These are phyloP conservation scores for Amblyornis subalaris DNA, from an alignment of 2,113 vertebrate genomes.

Conservation along the genomic window DNA sequence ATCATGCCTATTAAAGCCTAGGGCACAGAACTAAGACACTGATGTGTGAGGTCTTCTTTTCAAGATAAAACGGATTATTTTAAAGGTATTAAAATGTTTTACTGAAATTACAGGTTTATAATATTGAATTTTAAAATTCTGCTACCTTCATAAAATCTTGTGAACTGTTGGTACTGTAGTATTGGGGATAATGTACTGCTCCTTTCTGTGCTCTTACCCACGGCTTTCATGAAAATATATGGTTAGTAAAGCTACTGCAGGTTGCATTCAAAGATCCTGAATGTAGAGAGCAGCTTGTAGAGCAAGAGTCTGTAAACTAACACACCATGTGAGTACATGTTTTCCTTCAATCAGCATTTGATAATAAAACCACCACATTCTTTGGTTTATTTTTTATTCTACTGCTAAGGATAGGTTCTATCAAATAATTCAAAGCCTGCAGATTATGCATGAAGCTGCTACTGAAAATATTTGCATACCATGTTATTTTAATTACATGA, in stretches of 20 bases:
- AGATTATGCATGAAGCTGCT: not conserved
- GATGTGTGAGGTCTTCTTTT: not conserved
- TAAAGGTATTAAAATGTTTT: not conserved
- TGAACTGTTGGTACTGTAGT: not conserved
- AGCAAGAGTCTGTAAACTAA: not conserved
- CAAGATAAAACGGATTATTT: not conserved
- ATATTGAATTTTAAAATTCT: not conserved
- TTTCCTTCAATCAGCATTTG: not conserved
- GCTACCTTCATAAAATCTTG: not conserved
- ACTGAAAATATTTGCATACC: constrained; percentile 8
- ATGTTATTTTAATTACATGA: constrained; percentile 11
- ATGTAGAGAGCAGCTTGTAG: not conserved
- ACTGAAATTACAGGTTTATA: not conserved
- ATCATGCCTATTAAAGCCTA: not conserved
- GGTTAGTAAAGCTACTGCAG: not conserved
- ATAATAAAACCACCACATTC: not conserved
- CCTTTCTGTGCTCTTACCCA: not conserved
- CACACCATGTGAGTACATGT: rapidly evolving
- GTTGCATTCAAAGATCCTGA: not conserved
- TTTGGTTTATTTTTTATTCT: not conserved
- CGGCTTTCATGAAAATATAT: not conserved
- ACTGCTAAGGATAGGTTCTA: not conserved
- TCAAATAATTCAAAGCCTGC: not conserved
- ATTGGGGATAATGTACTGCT: not conserved
- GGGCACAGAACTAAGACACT: not conserved